These are phyloP conservation scores for Tetramorium alpestre DNA, from an alignment of 1,140 invertebrate genomes.

Conservation along the genomic window DNA sequence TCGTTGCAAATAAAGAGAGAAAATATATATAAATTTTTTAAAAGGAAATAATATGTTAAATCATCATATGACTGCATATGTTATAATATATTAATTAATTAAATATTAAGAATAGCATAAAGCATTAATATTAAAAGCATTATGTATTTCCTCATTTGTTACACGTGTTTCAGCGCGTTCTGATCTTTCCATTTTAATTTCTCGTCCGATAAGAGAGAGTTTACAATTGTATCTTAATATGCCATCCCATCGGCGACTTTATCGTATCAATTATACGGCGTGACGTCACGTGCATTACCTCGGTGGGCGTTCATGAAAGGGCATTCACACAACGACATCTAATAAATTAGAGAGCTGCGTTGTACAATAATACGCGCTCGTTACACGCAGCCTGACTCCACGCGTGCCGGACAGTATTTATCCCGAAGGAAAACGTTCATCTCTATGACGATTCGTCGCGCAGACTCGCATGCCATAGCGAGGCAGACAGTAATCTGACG, in stretches of 20 bases:
- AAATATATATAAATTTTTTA: background rate
- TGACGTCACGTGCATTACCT: background rate
- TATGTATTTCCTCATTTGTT: background rate
- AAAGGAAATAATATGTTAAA: background rate
- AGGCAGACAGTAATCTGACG: constrained; percentile 30
- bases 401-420: constrained; percentile 25
- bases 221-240: background rate
- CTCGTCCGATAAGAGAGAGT: no score
- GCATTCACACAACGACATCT: constrained; percentile 20
- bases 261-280: constrained; percentile 18
- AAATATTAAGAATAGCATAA: background rate
- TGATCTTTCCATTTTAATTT: background rate
- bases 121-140: background rate
- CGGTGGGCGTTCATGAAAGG: background rate
- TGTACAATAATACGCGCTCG: constrained; percentile 25
- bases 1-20: background rate
- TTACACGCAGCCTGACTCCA: constrained; percentile 42
- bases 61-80: no score
- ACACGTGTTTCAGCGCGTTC: background rate
- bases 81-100: background rate
- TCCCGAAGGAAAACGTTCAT: constrained; percentile 38
- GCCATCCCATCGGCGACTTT: background rate
- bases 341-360: constrained; percentile 40
- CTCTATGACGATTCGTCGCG: constrained; percentile 17
- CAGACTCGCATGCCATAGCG: background rate